Base-by-base conservation (phyloP, 2,797 vertebrate species). In the Karalla daura region DNA sequence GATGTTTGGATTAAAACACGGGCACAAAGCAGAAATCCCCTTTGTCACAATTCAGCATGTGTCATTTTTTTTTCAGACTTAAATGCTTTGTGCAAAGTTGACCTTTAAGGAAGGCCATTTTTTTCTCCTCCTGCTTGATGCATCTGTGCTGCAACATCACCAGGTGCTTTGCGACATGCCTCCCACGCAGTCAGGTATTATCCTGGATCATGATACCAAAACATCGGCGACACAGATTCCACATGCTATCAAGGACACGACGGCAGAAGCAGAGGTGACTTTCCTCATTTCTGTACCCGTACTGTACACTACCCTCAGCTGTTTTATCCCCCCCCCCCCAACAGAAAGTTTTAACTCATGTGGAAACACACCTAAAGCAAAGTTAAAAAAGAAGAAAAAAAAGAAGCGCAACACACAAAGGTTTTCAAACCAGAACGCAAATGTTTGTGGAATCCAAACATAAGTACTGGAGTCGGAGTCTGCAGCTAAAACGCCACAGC, bases 141-240 rank as follows among this genome's bases (percentile, higher is more conserved):
- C 33, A 67, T 82, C 54, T 53, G 47, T 68, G 41, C 55, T 37
- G 68, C 47, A 49, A 55, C 23, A 61, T 65, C 61, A 50, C 17
- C 49, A 65, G 40, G 55, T 52, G 40, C 81, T 71, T 62, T 49
- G 46, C 53, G 55, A 70, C 41, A 66, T 51, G 65, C 50, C 63
- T 73, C 25, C 44, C 51, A 72, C 70, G 53, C 71, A 56, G 56
- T n/a, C 56, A 85, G 27, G 52, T 70, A 74, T 70, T 39, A 67
- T 83, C 56, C 7, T 68, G 32, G 25, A 73, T 68, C 45, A 65
- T 50, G 63, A 50, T 45, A 76, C 45, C 39, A 43, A 63, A 66
- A 77, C 36, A 69, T 27, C 43, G 67, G 21, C 54, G 63, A 69
- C 49, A 71, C 59, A 67, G 43, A 70, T 70, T 49, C 24, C 12